Conservation (phyloP, 2,113 vertebrate genomes). For the Lepus americanus region DNA sequence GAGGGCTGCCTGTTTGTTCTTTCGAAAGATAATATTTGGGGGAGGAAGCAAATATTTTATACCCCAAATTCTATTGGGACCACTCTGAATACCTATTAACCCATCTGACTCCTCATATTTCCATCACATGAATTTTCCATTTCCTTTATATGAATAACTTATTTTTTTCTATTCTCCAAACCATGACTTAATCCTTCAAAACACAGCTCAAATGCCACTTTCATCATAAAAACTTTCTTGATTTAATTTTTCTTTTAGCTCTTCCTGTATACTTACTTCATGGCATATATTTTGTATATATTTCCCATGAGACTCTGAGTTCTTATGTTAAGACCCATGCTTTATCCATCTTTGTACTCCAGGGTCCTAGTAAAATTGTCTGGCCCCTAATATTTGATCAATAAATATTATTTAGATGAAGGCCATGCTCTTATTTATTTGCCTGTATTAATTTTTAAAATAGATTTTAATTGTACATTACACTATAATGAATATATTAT, state of each 20-base stretch:
- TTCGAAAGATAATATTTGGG: too few species aligned
- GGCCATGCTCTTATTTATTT: not conserved
- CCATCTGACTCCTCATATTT: not conserved
- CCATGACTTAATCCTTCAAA: slow-evolving; percentile 13
- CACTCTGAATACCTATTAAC: too few species aligned
- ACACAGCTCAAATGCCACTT: not conserved
- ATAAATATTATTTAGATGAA: slow-evolving; percentile 10
- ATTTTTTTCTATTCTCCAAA: not conserved
- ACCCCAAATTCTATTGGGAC: too few species aligned
- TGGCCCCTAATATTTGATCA: not conserved
- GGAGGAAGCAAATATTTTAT: too few species aligned
- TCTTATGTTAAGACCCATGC: not conserved
- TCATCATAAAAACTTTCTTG: not conserved
- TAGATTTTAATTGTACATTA: slow-evolving; percentile 39
- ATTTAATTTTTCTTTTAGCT: slow-evolving; percentile 12
- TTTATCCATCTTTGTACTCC: not conserved
- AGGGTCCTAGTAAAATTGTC: not conserved
- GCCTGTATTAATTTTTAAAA: not conserved
- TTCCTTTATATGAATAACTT: not conserved
- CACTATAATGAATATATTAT: not conserved
- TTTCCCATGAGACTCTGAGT: not conserved
- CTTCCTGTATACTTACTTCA: not conserved
- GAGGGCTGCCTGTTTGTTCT: too few species aligned
- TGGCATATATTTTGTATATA: not conserved
- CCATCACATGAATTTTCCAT: not conserved